Percentiles rank a stretch among this genome's conserved stretches.
phyloP scores from a whole-genome alignment of 2,888 invertebrate species.

The Margaritifera margaritifera region DNA sequence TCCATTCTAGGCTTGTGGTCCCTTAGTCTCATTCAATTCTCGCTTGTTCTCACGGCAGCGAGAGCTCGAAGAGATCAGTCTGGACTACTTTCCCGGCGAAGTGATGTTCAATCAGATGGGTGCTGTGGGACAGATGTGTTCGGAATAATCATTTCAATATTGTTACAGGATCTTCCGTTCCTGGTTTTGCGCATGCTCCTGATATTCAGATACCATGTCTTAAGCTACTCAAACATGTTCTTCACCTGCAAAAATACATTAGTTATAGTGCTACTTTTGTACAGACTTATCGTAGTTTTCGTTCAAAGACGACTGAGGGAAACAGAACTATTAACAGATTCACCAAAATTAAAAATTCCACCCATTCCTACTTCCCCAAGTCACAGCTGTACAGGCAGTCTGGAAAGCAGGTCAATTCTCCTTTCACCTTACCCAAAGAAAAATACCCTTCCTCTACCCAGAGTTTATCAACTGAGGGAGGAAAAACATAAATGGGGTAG shows the following conservation, averaged over 20 bases:
- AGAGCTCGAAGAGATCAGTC: slow-evolving; percentile 60
- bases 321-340: slow-evolving; percentile 1
- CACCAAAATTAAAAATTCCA: slow-evolving; percentile 2
- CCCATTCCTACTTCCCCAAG: neutral
- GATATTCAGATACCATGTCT: slow-evolving; percentile 89
- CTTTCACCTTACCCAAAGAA: slow-evolving; percentile 1
- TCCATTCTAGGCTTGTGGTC: slow-evolving; percentile 92
- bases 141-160: slow-evolving; percentile 90
- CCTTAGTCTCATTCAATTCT: slow-evolving; percentile 94
- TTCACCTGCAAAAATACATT: slow-evolving; percentile 94
- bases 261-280: slow-evolving; percentile 90
- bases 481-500: slow-evolving; percentile 42
- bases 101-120: slow-evolving; percentile 16
- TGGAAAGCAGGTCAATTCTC: neutral
- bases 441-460: slow-evolving; percentile 13
- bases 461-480: slow-evolving; percentile 30
- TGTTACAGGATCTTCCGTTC: slow-evolving; percentile 89
- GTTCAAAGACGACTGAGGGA: slow-evolving; percentile 30
- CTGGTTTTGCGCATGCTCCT: slow-evolving; percentile 86
- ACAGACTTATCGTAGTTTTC: slow-evolving; percentile 78
- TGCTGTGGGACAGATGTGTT: slow-evolving; percentile 90
- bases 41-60: slow-evolving; percentile 93
- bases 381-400: slow-evolving; percentile 1
- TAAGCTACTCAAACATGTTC: slow-evolving; percentile 96
- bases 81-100: too few species aligned